Evolutionary conservation across 2,797 vertebrate species (phyloP).

Genomic region (Threskiornis aethiopicus): DNA sequence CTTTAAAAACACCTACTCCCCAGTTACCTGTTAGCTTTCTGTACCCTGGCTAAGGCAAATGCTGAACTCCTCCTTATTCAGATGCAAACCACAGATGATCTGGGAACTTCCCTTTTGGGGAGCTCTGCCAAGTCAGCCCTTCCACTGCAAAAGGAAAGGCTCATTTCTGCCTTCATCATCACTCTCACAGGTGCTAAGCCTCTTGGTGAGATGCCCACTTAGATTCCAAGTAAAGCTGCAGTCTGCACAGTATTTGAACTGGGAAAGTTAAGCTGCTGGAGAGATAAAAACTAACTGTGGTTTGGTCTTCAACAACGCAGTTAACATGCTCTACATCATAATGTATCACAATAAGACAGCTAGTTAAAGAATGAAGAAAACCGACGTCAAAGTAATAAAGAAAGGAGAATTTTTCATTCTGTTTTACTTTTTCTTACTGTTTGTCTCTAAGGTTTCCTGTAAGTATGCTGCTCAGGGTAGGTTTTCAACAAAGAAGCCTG

Average conservation of each 20-base stretch:
- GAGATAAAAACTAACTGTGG: not conserved
- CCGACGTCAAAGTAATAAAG: not conserved
- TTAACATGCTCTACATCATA: not conserved
- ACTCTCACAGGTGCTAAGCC: not conserved
- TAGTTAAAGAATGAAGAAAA: not conserved
- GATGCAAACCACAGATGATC: not conserved
- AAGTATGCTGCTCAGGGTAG: not conserved
- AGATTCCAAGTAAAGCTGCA: not conserved
- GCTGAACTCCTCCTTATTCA: not conserved
- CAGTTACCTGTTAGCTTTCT: not conserved
- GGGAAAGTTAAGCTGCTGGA: not conserved
- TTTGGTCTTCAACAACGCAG: not conserved
- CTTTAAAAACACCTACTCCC: not conserved
- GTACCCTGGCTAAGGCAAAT: not conserved
- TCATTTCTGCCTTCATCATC: not conserved
- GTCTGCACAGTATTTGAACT: not conserved
- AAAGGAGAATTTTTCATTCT: not conserved
- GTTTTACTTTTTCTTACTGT: not conserved
- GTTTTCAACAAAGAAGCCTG: not conserved
- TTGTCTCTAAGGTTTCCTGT: not conserved
- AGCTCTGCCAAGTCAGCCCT: not conserved
- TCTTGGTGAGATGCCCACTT: not conserved
- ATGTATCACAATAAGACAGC: not conserved
- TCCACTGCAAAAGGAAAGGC: not conserved
- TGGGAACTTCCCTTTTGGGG: not conserved